Conservation (phyloP, 2,888 invertebrate species). For the Pemphredon lugubris region DNA sequence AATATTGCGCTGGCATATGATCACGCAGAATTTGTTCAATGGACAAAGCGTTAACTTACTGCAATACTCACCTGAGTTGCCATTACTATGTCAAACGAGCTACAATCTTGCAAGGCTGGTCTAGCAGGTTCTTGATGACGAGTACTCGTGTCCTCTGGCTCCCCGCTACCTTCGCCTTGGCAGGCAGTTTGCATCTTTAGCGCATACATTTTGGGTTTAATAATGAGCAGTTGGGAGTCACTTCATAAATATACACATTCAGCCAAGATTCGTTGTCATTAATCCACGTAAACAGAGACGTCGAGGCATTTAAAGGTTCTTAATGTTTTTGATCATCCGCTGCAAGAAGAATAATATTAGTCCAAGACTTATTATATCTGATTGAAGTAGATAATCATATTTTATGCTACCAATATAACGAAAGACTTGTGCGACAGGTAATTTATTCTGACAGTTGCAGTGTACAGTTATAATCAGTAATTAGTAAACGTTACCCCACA, state of each 20-base stretch:
- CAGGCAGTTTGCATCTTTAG: conserved; percentile 78
- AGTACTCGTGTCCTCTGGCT: conserved; percentile 71
- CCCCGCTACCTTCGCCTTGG: conserved; percentile 76
- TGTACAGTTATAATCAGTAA: too few species aligned
- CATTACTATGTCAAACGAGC: conserved; percentile 95
- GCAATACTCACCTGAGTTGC: conserved; percentile 92
- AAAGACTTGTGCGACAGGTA: not conserved
- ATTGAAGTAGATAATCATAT: too few species aligned
- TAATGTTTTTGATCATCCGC: conserved; percentile 13
- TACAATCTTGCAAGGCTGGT: conserved; percentile 84
- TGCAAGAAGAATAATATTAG: conserved; percentile 25
- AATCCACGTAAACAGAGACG: conserved; percentile 6
- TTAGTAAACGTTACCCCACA: too few species aligned
- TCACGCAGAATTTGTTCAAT: too few species aligned
- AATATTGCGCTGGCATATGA: too few species aligned
- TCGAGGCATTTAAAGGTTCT: conserved; percentile 16
- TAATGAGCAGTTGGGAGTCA: conserved; percentile 4
- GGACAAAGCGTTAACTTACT: too few species aligned
- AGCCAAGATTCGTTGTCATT: not conserved
- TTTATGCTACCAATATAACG: too few species aligned
- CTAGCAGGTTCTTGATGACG: conserved; percentile 74
- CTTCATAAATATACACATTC: conserved; percentile 33
- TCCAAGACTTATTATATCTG: not conserved
- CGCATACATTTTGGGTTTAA: conserved; percentile 73
- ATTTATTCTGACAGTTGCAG: too few species aligned